Conservation (phyloP, 2,113 vertebrate species). For the Helogale parvula region DNA sequence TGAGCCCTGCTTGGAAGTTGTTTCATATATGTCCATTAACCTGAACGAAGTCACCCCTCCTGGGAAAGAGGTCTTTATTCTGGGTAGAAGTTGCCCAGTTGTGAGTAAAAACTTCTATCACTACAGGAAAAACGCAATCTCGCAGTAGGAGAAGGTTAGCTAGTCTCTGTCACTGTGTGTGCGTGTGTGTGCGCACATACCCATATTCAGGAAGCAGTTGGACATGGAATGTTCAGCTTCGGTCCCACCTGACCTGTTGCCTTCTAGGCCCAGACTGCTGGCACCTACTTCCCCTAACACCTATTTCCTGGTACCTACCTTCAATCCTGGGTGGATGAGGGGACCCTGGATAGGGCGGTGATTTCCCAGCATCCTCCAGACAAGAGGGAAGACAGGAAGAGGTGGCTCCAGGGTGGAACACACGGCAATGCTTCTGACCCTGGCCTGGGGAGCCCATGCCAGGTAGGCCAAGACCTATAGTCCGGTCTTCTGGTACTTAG, state of each 20-base stretch:
- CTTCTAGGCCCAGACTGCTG: neutral
- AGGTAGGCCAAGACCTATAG: neutral
- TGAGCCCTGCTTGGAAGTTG: neutral
- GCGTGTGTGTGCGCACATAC: neutral
- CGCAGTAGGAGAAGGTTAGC: neutral
- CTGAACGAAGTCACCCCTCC: neutral
- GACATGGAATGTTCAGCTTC: neutral
- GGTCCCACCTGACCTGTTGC: neutral
- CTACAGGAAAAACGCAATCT: neutral
- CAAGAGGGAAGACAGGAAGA: neutral
- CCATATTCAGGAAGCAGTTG: neutral
- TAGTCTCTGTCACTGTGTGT: neutral
- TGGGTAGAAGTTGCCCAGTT: neutral
- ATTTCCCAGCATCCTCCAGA: neutral
- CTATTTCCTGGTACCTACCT: neutral
- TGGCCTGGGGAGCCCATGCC: neutral
- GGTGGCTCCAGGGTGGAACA: neutral
- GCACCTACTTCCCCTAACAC: neutral
- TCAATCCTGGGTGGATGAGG: neutral
- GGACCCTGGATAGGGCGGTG: neutral
- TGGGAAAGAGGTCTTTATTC: slow-evolving; percentile 25
- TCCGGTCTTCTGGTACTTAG: neutral
- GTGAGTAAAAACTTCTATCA: neutral
- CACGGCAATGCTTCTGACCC: neutral
- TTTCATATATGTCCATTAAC: neutral